A percentile compares a stretch with the other conserved stretches of the same genome.
Conservation (phyloP, 1,140 invertebrate species). For the Drosophila dunni region DNA sequence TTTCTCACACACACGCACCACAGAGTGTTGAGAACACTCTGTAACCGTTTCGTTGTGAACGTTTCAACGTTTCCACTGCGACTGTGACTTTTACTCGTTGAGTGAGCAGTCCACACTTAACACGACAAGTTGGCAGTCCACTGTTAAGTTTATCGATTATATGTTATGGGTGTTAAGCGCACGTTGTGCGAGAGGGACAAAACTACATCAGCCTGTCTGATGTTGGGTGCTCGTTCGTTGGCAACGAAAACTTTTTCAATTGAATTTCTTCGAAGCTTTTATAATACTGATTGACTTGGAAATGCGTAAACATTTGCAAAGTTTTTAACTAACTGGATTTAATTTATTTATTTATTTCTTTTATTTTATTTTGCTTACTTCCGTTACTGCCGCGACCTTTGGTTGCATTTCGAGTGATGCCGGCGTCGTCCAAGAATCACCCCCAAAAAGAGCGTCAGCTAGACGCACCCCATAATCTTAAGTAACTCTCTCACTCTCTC, state of each 20-base stretch:
- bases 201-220: conserved; percentile 12
- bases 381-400: neutral
- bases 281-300: too few relatives aligned
- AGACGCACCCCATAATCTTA: conserved; percentile 13
- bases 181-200: conserved; percentile 42
- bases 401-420: conserved; percentile 24
- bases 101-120: conserved; percentile 21
- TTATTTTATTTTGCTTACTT: neutral
- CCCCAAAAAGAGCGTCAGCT: neutral
- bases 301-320: neutral
- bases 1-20: conserved; percentile 24
- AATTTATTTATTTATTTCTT: neutral
- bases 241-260: conserved; percentile 5
- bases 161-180: conserved; percentile 20
- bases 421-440: conserved; percentile 23
- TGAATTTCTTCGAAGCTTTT: conserved; percentile 1
- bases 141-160: conserved; percentile 73
- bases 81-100: conserved; percentile 55
- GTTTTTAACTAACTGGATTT: neutral
- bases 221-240: conserved; percentile 15
- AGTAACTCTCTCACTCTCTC: conserved; percentile 2
- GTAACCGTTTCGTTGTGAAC: conserved; percentile 46
- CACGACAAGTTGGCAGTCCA: conserved; percentile 50
- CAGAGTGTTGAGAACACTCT: conserved; percentile 6
- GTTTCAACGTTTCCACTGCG: conserved; percentile 50